Percentiles rank a stretch among this genome's conserved stretches.
phyloP scores from a whole-genome alignment of 2,113 vertebrate genomes.

The Leucoraja erinaceus region DNA sequence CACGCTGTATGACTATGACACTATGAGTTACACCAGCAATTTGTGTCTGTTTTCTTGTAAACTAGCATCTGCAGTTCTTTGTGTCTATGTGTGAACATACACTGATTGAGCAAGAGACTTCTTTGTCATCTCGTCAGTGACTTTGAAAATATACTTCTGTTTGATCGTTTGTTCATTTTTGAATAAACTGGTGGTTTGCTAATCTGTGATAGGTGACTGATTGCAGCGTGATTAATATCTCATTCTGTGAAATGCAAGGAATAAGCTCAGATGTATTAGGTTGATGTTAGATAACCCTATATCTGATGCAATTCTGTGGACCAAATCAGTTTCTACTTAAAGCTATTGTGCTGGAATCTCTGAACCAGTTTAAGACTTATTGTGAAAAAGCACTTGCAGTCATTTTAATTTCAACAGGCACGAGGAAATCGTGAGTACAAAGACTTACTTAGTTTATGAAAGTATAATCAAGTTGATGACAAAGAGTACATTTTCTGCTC shows the following conservation, averaged over 20 bases:
- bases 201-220: neutral
- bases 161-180: neutral
- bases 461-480: neutral
- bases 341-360: neutral
- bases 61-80: no score
- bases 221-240: conserved; percentile 23
- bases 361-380: neutral
- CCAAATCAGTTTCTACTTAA: neutral
- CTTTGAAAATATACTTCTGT: neutral
- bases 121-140: neutral
- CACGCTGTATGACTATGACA: no score
- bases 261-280: neutral
- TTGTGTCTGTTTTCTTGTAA: no score
- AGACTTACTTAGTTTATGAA: neutral
- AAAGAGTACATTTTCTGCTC: no score
- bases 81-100: no score
- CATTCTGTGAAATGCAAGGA: neutral
- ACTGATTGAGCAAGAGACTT: neutral
- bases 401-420: neutral
- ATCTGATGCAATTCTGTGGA: neutral
- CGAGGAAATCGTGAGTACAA: neutral
- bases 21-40: no score
- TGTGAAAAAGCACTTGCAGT: neutral
- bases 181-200: neutral
- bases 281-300: neutral